Evolutionary conservation across 2,797 vertebrate species (phyloP).

Genomic region (Parauchenoglanis ngamensis): DNA sequence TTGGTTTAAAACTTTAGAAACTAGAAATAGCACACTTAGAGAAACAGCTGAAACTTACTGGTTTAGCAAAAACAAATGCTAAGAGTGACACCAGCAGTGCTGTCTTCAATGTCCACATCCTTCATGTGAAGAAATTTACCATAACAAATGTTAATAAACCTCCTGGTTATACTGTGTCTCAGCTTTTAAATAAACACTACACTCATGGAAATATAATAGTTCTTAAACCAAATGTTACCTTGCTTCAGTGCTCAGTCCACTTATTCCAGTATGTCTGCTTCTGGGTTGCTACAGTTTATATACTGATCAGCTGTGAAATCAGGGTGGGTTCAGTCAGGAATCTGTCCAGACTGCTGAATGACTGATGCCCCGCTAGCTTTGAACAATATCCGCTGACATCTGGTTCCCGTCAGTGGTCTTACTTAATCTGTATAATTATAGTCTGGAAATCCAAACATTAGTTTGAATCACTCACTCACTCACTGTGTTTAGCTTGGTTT

Average conservation of each 20-base stretch:
- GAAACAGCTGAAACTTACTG: conserved; percentile 31
- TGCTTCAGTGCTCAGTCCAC: conserved; percentile 11
- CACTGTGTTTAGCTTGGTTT: conserved; percentile 8
- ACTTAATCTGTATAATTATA: conserved; percentile 33
- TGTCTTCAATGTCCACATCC: conserved; percentile 42
- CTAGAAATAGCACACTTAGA: no score
- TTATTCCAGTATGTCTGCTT: background rate
- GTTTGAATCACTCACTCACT: conserved; percentile 21
- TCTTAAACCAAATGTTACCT: conserved; percentile 30
- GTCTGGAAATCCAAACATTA: conserved; percentile 41
- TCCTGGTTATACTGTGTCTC: background rate
- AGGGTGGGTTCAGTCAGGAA: conserved; percentile 31
- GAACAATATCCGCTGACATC: conserved; percentile 33
- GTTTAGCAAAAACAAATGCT: conserved; percentile 40
- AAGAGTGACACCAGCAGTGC: conserved; percentile 39
- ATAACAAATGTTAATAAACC: conserved; percentile 7
- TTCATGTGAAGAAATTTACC: background rate
- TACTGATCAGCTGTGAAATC: conserved; percentile 29
- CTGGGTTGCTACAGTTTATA: conserved; percentile 32
- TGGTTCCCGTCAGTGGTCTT: background rate
- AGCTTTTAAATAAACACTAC: background rate
- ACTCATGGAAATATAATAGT: background rate
- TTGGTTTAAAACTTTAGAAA: background rate
- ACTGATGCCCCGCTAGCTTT: conserved; percentile 34
- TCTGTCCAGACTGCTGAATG: conserved; percentile 17